Conservation (phyloP, 2,113 vertebrate genomes). For the Cricetomys ansorgei region DNA sequence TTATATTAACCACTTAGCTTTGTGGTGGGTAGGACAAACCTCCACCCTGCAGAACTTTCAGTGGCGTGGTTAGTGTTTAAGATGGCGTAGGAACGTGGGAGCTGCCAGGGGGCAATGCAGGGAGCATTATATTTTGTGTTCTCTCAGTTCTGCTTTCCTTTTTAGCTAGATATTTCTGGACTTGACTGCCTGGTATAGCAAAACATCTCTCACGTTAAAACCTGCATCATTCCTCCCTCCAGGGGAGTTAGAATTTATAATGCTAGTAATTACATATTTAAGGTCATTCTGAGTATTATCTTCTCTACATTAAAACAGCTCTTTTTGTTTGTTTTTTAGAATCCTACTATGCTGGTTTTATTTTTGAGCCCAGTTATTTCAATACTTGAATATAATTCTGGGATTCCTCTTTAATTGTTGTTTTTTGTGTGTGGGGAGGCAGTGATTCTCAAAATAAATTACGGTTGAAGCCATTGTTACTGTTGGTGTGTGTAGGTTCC, state of each 20-base stretch:
- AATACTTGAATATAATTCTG: neutral
- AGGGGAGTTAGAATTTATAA: neutral
- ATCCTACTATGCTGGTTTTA: neutral
- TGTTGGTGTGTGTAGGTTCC: neutral
- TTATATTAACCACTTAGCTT: neutral
- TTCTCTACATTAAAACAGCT: neutral
- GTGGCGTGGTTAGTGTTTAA: neutral
- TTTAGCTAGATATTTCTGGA: constrained; percentile 10
- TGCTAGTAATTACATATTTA: neutral
- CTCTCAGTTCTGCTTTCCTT: constrained; percentile 14
- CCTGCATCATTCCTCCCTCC: neutral
- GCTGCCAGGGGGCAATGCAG: neutral
- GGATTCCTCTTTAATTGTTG: neutral
- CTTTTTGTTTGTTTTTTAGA: neutral
- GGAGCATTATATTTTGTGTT: neutral
- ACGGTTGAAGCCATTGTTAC: neutral
- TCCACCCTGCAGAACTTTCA: neutral
- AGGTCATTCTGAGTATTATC: neutral
- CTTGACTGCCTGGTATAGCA: neutral
- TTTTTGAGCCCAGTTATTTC: neutral
- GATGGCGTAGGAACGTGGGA: neutral
- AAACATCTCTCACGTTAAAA: neutral
- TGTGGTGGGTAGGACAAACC: neutral
- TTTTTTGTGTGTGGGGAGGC: neutral
- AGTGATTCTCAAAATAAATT: neutral